Percentiles rank a stretch among this genome's conserved stretches.
Conservation (phyloP, 2,888 invertebrate species). For the Napeogenes inachia region DNA sequence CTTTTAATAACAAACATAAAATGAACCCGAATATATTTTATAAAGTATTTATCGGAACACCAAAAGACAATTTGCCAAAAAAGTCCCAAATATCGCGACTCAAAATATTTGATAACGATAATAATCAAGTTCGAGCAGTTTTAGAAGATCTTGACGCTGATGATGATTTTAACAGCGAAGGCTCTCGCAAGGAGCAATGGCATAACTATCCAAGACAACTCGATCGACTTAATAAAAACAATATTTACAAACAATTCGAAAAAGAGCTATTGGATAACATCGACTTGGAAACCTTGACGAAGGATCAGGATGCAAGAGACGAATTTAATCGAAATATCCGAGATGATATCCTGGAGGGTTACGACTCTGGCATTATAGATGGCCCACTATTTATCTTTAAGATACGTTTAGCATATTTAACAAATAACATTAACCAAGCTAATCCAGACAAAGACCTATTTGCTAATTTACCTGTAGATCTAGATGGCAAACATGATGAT, state of each 20-base stretch:
- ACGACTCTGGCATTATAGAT: conserved; percentile 42
- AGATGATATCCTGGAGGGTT: conserved; percentile 35
- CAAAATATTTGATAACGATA: conserved; percentile 31
- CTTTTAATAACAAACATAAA: conserved; percentile 50
- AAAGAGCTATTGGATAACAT: conserved; percentile 22
- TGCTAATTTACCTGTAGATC: conserved; percentile 30
- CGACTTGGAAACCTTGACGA: conserved; percentile 11
- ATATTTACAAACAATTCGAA: conserved; percentile 20
- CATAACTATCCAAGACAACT: conserved; percentile 66
- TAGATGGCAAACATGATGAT: conserved; percentile 27
- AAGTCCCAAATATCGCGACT: conserved; percentile 39
- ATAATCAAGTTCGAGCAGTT: conserved; percentile 42
- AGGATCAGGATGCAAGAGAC: not conserved
- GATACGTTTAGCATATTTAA: conserved; percentile 57
- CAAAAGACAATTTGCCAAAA: conserved; percentile 37
- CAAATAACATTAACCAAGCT: conserved; percentile 41
- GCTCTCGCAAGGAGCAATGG: conserved; percentile 65
- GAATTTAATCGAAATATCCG: conserved; percentile 22
- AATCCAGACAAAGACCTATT: conserved; percentile 33
- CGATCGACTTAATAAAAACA: conserved; percentile 52
- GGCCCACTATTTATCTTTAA: conserved; percentile 61
- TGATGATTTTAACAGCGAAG: conserved; percentile 42
- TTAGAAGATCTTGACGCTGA: conserved; percentile 33
- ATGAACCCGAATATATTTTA: conserved; percentile 52
- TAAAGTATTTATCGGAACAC: conserved; percentile 38